These are phyloP conservation scores for Psittacula derbiana DNA, from an alignment of 2,797 vertebrate species.

Conservation along the genomic window DNA sequence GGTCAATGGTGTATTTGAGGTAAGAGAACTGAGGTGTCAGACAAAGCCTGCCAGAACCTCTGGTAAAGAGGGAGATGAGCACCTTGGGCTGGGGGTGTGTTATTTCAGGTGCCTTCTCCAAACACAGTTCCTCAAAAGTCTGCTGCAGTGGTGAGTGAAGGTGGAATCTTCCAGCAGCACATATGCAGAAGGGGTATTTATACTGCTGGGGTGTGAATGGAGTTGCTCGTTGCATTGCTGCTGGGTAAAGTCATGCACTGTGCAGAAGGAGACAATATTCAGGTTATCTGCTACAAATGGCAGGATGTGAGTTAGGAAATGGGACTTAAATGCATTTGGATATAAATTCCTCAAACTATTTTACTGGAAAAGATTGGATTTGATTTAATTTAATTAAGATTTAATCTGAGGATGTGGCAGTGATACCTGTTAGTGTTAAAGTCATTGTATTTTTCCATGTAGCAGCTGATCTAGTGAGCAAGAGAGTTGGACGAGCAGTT, in stretches of 20 bases:
- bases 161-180: background rate
- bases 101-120: fast-evolving
- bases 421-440: background rate
- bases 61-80: fast-evolving
- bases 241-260: background rate
- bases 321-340: background rate
- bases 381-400: background rate
- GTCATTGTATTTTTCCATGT: background rate
- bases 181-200: fast-evolving
- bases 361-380: background rate
- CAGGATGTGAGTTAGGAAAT: background rate
- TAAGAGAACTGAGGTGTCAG: conserved; percentile 39
- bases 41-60: fast-evolving
- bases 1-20: conserved; percentile 80
- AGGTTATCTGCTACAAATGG: background rate
- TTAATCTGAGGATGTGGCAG: background rate
- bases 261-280: background rate
- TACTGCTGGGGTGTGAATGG: background rate
- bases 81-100: background rate
- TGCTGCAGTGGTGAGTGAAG: background rate
- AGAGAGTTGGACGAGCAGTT: background rate
- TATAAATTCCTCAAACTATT: background rate
- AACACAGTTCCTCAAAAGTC: background rate
- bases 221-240: background rate
- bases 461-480: background rate